A percentile compares a stretch with the other conserved stretches of the same genome.
Conservation (phyloP, 2,113 vertebrate species). For the Monarcha castaneiventris region DNA sequence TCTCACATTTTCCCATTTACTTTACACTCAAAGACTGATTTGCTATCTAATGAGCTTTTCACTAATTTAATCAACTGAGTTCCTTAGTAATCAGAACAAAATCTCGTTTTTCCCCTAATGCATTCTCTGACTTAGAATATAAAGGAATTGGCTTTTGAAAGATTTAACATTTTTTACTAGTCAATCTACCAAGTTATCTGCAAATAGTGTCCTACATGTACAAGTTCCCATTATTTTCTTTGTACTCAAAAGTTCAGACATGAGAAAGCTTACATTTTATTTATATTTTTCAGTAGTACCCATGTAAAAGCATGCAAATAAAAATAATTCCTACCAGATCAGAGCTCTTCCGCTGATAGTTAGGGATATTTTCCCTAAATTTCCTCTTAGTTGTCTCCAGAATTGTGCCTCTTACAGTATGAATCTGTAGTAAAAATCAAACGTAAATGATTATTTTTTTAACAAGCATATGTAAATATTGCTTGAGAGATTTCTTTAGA, state of each 20-base stretch:
- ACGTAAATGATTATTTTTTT: background rate
- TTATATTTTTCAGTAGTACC: background rate
- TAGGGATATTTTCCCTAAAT: background rate
- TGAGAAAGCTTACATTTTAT: background rate
- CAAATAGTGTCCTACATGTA: background rate
- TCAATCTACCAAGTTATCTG: background rate
- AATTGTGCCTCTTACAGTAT: background rate
- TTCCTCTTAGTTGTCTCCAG: background rate
- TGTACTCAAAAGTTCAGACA: background rate
- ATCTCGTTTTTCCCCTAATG: accelerated
- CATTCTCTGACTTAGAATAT: background rate
- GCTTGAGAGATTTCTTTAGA: background rate
- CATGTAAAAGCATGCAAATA: background rate
- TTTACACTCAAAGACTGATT: background rate
- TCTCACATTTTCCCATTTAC: background rate
- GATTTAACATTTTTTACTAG: background rate
- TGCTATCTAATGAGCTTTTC: background rate
- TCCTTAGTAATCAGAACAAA: background rate
- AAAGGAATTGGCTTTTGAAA: background rate
- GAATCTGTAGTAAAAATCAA: slow-evolving; percentile 16
- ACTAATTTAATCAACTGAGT: background rate
- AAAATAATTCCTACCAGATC: slow-evolving; percentile 29
- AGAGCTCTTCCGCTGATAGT: background rate
- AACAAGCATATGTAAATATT: background rate
- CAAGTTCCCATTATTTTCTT: background rate